phyloP scores from a whole-genome alignment of 2,113 vertebrate species.

The Varanus salvator region DNA sequence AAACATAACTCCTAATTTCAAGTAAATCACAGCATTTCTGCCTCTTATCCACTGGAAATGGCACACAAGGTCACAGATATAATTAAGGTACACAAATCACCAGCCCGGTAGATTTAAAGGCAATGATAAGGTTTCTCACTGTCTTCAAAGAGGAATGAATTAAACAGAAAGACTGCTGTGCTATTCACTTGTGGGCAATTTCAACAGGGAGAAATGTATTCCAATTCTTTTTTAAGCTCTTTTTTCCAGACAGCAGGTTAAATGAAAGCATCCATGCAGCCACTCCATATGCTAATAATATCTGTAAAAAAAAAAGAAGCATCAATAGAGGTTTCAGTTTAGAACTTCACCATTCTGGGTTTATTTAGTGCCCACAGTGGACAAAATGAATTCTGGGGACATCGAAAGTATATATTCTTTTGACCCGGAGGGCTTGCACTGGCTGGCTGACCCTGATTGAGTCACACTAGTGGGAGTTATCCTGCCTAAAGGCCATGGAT shows the following conservation, averaged over 20 bases:
- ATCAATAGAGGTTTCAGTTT: background rate
- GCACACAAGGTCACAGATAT: background rate
- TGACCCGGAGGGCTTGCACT: background rate
- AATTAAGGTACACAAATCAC: constrained; percentile 1
- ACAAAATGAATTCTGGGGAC: too few species aligned
- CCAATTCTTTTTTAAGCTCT: background rate
- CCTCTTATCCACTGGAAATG: constrained; percentile 1
- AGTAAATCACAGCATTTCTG: background rate
- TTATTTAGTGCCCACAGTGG: background rate
- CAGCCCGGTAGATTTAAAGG: background rate
- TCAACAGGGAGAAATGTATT: constrained; percentile 9
- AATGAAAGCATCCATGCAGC: background rate
- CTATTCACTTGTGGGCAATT: background rate
- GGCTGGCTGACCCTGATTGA: background rate
- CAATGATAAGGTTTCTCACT: background rate
- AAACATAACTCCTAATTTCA: background rate
- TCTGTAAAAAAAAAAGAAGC: background rate
- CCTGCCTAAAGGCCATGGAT: background rate
- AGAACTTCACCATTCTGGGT: background rate
- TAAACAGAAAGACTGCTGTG: background rate
- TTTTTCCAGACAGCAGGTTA: background rate
- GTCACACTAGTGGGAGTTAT: background rate
- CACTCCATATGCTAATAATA: background rate
- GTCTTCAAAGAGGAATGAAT: background rate
- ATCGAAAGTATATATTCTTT: background rate